Percentiles rank a stretch among this genome's conserved stretches.
phyloP scores from a whole-genome alignment of 2,113 vertebrate species.

The Chionis minor region DNA sequence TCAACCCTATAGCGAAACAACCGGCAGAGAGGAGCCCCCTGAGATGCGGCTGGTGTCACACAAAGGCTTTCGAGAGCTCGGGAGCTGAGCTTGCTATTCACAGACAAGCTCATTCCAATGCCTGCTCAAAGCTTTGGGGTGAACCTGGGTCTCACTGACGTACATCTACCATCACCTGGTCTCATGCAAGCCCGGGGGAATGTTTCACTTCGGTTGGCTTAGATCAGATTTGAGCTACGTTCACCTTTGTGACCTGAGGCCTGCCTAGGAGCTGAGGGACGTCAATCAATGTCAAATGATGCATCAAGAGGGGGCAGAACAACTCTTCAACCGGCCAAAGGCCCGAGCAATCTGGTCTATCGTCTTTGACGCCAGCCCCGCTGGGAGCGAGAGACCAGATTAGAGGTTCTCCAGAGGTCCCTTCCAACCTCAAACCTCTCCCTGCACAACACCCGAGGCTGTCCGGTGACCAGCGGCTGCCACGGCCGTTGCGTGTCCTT shows the following conservation, averaged over 20 bases:
- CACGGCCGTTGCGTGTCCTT: not conserved
- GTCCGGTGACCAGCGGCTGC: not conserved
- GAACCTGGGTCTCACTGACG: not conserved
- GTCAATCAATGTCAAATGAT: not conserved
- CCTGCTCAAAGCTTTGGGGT: not conserved
- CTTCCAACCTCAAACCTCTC: not conserved
- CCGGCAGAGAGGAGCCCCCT: constrained; percentile 33
- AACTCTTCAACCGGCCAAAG: not conserved
- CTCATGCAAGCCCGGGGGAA: not conserved
- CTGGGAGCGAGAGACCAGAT: not conserved
- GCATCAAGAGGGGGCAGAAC: not conserved
- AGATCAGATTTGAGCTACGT: not conserved
- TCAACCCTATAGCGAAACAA: constrained; percentile 82
- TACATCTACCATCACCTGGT: not conserved
- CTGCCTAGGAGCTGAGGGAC: not conserved
- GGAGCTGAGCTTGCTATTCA: not conserved
- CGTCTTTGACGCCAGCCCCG: rapidly evolving
- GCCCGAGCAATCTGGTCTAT: not conserved
- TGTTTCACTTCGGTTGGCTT: rapidly evolving
- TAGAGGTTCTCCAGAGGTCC: not conserved
- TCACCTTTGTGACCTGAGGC: not conserved
- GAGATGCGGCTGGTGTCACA: not conserved
- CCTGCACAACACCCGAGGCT: not conserved
- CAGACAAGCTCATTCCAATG: not conserved
- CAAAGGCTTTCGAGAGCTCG: not conserved